Evolutionary conservation across 2,888 invertebrate species (phyloP).

Genomic region (Apodemia mormo): DNA sequence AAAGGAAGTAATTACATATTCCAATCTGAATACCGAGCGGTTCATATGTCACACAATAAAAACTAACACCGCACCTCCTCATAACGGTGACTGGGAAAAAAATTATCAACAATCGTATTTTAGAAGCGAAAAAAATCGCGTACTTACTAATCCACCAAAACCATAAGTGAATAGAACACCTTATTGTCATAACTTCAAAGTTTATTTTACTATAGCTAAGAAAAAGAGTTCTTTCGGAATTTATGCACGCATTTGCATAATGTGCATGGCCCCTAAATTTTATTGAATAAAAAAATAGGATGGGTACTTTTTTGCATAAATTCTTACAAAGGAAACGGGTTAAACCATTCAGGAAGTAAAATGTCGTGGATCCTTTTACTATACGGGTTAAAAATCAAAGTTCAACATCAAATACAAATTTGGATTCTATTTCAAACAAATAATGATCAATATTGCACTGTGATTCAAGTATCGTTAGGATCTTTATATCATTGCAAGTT

Average conservation of each 20-base stretch:
- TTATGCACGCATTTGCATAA: slow-evolving; percentile 83
- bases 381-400: slow-evolving; percentile 53
- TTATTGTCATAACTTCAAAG: slow-evolving; percentile 40
- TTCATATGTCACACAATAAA: slow-evolving; percentile 80
- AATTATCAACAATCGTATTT: slow-evolving; percentile 68
- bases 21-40: slow-evolving; percentile 74
- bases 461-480: slow-evolving; percentile 43
- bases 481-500: slow-evolving; percentile 46
- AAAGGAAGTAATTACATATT: slow-evolving; percentile 82
- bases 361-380: slow-evolving; percentile 67
- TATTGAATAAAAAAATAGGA: slow-evolving; percentile 83
- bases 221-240: slow-evolving; percentile 54
- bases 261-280: slow-evolving; percentile 81
- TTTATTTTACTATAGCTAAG: slow-evolving; percentile 34
- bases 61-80: slow-evolving; percentile 59
- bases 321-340: slow-evolving; percentile 81
- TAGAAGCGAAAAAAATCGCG: slow-evolving; percentile 69
- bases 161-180: slow-evolving; percentile 37
- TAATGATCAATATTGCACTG: slow-evolving; percentile 50
- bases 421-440: slow-evolving; percentile 42
- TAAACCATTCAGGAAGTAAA: slow-evolving; percentile 78
- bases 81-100: slow-evolving; percentile 80
- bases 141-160: slow-evolving; percentile 64
- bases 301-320: slow-evolving; percentile 83
- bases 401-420: slow-evolving; percentile 43